phyloP scores from a whole-genome alignment of 2,888 invertebrate genomes.

The Julus scanicus region DNA sequence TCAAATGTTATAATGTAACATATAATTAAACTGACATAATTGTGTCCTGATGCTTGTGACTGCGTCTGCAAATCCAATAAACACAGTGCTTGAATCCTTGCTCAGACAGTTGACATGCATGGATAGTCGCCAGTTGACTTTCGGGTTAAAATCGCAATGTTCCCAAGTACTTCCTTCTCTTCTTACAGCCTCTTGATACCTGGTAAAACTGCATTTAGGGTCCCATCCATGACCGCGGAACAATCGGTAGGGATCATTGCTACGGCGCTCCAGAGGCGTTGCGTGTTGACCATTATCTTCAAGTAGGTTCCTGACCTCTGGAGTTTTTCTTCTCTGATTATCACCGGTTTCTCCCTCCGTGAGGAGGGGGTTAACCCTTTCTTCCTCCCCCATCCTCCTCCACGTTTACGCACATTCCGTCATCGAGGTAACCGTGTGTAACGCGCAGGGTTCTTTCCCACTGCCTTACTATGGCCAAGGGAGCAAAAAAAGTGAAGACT shows the following conservation, averaged over 20 bases:
- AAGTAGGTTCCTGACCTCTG: constrained; percentile 9
- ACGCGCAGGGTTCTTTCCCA: not conserved
- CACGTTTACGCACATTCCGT: not conserved
- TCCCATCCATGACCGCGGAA: not conserved
- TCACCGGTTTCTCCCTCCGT: no score
- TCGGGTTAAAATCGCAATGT: not conserved
- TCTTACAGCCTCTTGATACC: not conserved
- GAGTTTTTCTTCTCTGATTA: not conserved
- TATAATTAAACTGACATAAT: no score
- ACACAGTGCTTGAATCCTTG: not conserved
- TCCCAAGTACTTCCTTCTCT: not conserved
- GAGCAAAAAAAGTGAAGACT: not conserved
- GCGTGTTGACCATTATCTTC: constrained; percentile 1
- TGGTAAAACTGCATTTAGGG: not conserved
- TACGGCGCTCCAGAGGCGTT: not conserved
- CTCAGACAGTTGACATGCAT: not conserved
- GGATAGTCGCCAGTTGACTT: not conserved
- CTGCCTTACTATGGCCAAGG: not conserved
- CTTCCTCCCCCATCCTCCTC: not conserved
- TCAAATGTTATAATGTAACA: no score
- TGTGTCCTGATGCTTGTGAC: no score
- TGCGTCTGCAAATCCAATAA: no score
- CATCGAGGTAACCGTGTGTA: constrained; percentile 16
- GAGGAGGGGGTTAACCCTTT: not conserved
- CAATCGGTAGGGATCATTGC: not conserved